Base-by-base conservation (phyloP, 2,888 invertebrate species). In the Odontothrips loti region DNA sequence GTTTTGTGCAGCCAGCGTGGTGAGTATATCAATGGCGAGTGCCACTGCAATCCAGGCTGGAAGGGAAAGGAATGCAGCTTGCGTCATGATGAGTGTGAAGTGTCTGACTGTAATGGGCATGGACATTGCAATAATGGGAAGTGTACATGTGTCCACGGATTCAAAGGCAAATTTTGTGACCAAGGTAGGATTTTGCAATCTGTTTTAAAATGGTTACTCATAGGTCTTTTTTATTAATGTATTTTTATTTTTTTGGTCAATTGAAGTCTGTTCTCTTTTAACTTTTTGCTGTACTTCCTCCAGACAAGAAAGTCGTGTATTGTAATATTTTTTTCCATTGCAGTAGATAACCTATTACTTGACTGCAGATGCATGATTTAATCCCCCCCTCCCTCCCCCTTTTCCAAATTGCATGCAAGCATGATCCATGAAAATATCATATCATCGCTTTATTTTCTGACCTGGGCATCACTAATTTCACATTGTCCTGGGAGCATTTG, bases 31-130 rank as follows among this genome's bases (percentile, higher is more conserved):
- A 96, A 96, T 86, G 98, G 99, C 75, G 95, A 96, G 87, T 99
- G 99, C 87, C 95, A 96, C 86, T 99, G 99, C 88, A 97, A 98
- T 88, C 95, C 96, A 4, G 98, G 98, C 79, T 99, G 98, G 98
- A 99, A 98, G 88, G 99, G 99, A 84, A 95, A 95, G 86, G 99
- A 99, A 88, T 99, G 99, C 88, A 96, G 96, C 79, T 89, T 98
- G 84, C 91, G 96, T 78, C 96, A 96, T 87, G 96, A 97, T 86
- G 97, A 98, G 89, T 99, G 99, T 88, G 97, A 97, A 89, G 95
- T 98, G 86, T 92, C 96, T 47, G 97, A 97, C 87, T 99, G 99
- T 89, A 96, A 96, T 86, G 97, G 97, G 11, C 96, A 97, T 86
- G 99, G 99, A 0, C 95, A 96, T 86, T 99, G 99, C 88, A 93